Base-by-base conservation (phyloP, 1,140 invertebrate species). In the Schlechtendalia chinensis region DNA sequence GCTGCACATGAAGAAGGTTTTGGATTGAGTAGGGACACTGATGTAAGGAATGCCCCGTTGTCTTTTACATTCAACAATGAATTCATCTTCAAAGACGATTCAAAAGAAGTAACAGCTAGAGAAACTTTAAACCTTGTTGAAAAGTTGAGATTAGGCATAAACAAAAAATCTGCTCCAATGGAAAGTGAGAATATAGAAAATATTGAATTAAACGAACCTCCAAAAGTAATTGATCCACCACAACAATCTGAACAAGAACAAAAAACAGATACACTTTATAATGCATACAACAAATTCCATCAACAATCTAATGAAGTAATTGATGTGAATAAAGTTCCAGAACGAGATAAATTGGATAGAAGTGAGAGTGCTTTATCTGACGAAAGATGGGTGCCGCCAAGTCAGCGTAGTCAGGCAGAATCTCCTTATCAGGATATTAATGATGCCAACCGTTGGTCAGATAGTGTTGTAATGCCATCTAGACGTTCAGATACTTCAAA, bases 91-190 rank as follows among this genome's bases (percentile, higher is more conserved):
- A 91, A 92, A 84, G 91, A 93, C 83, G 92, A 93, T 84, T 90
- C 91, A n/a, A 93, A 93, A 85, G 93, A 91, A 82, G 90, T 91
- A 81, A 91, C 88, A 83, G 91, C 91, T 0, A 86, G 91, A 59
- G 93, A 93, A 86, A 94, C 93, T 1, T 85, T 92, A 39, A 91
- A 93, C 86, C 85, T 94, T 22, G 92, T 94, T 12, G 92, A 93
- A 82, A 92, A 93, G 85, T 85, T 94, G 19, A 86, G 92, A 75
- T 89, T 93, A 87, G 89, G 89, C 77, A 85, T 91, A 82, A 89
- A 89, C 17, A 90, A 79, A 61, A 79, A 79, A 50, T 50, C 58
- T 47, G 75, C 61, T 6, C 75, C 75, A n/a, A 27, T 79, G 61
- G 75, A 79, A 79, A 79, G 24, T 65, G 59, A 75, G 0, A 81